Conservation (phyloP, 2,888 invertebrate species). For the Ennomos quercinarius region DNA sequence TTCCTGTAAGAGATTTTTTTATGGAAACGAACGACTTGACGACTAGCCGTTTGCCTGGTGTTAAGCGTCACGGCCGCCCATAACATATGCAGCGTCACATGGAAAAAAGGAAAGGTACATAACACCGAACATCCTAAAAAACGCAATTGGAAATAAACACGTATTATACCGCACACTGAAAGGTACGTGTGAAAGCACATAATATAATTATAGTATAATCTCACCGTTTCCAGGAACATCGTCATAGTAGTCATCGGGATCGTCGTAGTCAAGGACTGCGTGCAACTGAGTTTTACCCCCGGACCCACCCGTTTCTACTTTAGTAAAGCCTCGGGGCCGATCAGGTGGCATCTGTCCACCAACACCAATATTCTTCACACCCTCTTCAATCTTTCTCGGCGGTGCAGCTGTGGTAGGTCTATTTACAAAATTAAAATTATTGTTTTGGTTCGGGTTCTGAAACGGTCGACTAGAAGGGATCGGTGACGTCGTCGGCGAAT, state of each 20-base stretch:
- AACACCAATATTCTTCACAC: slow-evolving; percentile 57
- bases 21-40: too few relatives aligned
- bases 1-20: too few relatives aligned
- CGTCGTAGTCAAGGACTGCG: slow-evolving; percentile 89
- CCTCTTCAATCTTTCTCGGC: slow-evolving; percentile 57
- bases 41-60: too few relatives aligned
- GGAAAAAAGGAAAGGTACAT: too few relatives aligned
- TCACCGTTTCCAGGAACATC: slow-evolving; percentile 84
- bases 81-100: too few relatives aligned
- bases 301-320: slow-evolving; percentile 84
- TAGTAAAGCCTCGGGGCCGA: slow-evolving; percentile 87
- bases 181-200: too few relatives aligned
- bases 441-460: slow-evolving; percentile 70
- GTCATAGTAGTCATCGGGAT: slow-evolving; percentile 86
- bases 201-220: slow-evolving; percentile 10
- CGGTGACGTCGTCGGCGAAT: slow-evolving; percentile 64
- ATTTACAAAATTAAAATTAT: slow-evolving; percentile 68
- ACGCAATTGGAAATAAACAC: too few relatives aligned
- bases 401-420: slow-evolving; percentile 57
- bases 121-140: too few relatives aligned
- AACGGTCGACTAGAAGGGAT: slow-evolving; percentile 77
- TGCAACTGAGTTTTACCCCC: slow-evolving; percentile 88
- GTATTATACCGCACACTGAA: too few relatives aligned
- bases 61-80: too few relatives aligned
- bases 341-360: slow-evolving; percentile 72